Evolutionary conservation across 2,113 vertebrate species (phyloP), one percentile per base, ranked within the genome.

Genomic region (Elachura formosa): DNA sequence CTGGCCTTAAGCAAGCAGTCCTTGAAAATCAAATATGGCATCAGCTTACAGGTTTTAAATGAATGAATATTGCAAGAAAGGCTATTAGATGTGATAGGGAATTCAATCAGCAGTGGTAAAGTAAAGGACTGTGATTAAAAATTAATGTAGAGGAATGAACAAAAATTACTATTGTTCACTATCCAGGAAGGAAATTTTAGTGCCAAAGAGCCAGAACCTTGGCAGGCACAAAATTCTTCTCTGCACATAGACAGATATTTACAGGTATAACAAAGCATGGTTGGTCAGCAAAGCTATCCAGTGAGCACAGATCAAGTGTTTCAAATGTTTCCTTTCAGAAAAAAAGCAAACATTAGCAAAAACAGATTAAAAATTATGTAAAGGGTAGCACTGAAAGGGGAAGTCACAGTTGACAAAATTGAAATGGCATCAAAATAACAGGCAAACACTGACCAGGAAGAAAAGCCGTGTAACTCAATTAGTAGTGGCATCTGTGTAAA

Each of bases 51-150:
- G 96, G 94, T 96, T 97, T 97, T 95, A 97, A 97, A 95, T 96
- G 88, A 97, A 97, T 97, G 91, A 97, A 96, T 97, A 97, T 98
- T 97, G 95, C 81, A 94, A 91, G 94, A 94, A 96, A 97, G 82
- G 45, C 89, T 90, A 97, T 97, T 97, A 98, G 90, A 88, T 76
- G 77, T 96, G 84, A 83, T 96, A 83, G 92, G 61, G 84, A 97
- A 93, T 97, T 98, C 92, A 98, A 97, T 98, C 97, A 98, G 72
- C 89, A 94, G 85, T 22, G 28, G 83, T 63, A 89, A 89, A 96
- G 90, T 87, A 95, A 94, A 95, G 91, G 56, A 51, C 80, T 96
- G 78, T 97, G 94, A 97, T 98, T 97, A 98, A 98, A 98, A 97
- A 97, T 98, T 98, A 94, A 98, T 97, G 79, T 92, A 74, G 75